Conservation (phyloP, 2,888 invertebrate genomes). For the Drosophila niveifrons region DNA sequence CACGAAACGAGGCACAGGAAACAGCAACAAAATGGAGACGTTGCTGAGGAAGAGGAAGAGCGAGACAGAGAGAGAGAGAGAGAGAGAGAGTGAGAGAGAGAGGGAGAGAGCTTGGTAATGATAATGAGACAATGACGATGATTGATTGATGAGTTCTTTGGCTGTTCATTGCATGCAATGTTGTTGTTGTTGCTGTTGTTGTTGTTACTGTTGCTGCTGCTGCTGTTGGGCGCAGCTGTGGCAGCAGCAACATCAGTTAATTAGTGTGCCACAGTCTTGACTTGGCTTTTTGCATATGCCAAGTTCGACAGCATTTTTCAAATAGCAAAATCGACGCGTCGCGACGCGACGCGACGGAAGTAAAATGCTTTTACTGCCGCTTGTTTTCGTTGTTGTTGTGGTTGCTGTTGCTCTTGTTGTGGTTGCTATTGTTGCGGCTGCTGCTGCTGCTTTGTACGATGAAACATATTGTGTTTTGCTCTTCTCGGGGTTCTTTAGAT, state of each 20-base stretch:
- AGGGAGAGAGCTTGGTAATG: constrained; percentile 53
- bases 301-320: constrained; percentile 19
- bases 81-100: background rate
- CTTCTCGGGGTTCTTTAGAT: constrained; percentile 30
- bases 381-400: background rate
- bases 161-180: constrained; percentile 26
- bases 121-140: constrained; percentile 72
- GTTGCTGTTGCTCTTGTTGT: background rate
- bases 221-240: constrained; percentile 10
- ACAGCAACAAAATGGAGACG: constrained; percentile 4
- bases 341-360: too few relatives aligned
- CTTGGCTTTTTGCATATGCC: constrained; percentile 41
- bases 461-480: constrained; percentile 12
- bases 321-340: constrained; percentile 10
- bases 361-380: background rate
- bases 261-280: constrained; percentile 35
- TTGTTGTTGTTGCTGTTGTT: constrained; percentile 4
- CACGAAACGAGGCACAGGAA: background rate
- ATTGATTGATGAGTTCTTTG: constrained; percentile 60
- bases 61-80: background rate
- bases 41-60: background rate
- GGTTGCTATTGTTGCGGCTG: background rate
- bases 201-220: constrained; percentile 8
- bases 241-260: constrained; percentile 45
- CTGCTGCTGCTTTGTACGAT: background rate